Percentiles rank a stretch among this genome's conserved stretches.
These are phyloP conservation scores for Nomada flava DNA, from an alignment of 2,888 invertebrate species.

Conservation along the genomic window DNA sequence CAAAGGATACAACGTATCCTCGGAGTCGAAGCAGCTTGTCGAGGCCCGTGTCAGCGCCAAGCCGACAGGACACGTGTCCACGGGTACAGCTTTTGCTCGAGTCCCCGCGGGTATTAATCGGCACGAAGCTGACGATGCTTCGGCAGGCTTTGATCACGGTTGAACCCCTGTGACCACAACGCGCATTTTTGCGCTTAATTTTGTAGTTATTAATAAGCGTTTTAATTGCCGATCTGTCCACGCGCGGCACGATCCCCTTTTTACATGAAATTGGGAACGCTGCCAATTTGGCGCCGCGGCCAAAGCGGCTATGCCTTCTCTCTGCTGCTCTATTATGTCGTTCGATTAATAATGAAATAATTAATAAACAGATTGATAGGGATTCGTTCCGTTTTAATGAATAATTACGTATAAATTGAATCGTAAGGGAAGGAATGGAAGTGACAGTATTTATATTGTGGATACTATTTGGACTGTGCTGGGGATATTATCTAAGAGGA, in stretches of 20 bases:
- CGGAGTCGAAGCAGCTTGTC: constrained; percentile 7
- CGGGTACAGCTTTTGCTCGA: constrained; percentile 29
- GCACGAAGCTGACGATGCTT: constrained; percentile 18
- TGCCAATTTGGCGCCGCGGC: constrained; percentile 40
- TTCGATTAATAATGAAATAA: constrained; percentile 37
- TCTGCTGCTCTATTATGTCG: constrained; percentile 9
- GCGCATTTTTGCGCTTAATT: constrained; percentile 28
- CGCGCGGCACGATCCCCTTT: constrained; percentile 16
- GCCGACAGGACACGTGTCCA: constrained; percentile 42
- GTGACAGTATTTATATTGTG: too few species aligned
- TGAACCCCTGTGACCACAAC: background rate
- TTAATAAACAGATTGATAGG: constrained; percentile 32
- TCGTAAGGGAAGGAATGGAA: too few species aligned
- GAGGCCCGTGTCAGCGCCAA: constrained; percentile 38
- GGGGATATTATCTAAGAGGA: too few species aligned
- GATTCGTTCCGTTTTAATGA: background rate
- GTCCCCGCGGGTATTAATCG: constrained; percentile 28
- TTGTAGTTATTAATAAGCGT: constrained; percentile 49
- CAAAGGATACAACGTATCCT: constrained; percentile 46
- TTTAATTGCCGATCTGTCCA: constrained; percentile 49
- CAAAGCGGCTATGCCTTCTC: constrained; percentile 2
- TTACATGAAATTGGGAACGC: constrained; percentile 18
- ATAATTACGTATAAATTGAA: too few species aligned
- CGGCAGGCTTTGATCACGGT: constrained; percentile 10
- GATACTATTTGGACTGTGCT: too few species aligned